phyloP scores from a whole-genome alignment of 2,113 vertebrate genomes.

The Rhabdornis inornatus region DNA sequence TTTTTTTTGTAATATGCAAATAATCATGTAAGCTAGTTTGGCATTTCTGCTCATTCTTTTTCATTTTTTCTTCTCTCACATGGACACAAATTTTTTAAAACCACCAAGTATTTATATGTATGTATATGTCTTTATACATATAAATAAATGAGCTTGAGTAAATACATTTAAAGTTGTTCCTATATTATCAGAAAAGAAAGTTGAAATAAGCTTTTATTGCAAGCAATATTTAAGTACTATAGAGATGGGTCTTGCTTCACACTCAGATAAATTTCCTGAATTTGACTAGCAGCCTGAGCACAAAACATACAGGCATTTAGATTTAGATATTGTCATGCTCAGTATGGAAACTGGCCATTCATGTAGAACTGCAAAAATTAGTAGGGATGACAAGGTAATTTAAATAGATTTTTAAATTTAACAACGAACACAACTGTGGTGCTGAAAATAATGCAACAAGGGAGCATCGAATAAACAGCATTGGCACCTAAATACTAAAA shows the following conservation, averaged over 20 bases:
- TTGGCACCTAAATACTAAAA: neutral
- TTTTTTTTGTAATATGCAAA: neutral
- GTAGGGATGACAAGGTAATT: neutral
- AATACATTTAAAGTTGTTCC: neutral
- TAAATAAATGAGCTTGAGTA: neutral
- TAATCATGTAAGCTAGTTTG: neutral
- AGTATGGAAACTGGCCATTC: neutral
- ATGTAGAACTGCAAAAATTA: neutral
- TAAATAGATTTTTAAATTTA: neutral
- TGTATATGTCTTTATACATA: neutral
- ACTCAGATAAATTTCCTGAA: neutral
- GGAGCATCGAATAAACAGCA: neutral
- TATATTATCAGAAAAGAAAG: neutral
- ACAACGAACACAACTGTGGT: neutral
- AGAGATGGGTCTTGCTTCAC: neutral
- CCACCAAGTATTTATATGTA: neutral
- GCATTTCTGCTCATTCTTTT: neutral
- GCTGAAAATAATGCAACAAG: neutral
- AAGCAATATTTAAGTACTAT: neutral
- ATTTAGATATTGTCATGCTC: neutral
- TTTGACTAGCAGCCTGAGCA: neutral
- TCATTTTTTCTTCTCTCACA: neutral
- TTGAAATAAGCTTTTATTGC: neutral
- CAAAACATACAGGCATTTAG: neutral
- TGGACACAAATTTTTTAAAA: neutral